phyloP scores from a whole-genome alignment of 2,113 vertebrate genomes.

The Octodon degus region DNA sequence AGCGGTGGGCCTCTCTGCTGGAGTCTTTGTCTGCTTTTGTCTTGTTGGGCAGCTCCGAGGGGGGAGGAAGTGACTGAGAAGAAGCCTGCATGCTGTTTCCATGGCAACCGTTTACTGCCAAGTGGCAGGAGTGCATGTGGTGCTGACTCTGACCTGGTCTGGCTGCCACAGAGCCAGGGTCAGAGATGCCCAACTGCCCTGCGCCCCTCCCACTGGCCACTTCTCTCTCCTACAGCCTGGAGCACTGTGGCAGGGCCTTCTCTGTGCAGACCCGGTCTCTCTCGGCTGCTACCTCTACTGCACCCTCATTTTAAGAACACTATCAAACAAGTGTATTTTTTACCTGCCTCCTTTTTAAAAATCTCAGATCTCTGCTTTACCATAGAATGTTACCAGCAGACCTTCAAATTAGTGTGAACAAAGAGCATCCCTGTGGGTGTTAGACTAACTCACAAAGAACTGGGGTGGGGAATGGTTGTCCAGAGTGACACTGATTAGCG shows the following conservation, averaged over 20 bases:
- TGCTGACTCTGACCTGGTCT: fast-evolving
- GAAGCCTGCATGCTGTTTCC: neutral
- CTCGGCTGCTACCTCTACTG: fast-evolving
- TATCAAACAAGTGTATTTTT: neutral
- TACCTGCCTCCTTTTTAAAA: neutral
- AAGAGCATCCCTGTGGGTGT: neutral
- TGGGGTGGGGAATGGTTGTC: neutral
- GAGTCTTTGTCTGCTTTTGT: neutral
- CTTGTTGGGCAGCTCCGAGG: fast-evolving
- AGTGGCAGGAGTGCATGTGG: neutral
- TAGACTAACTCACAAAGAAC: neutral
- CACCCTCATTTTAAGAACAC: neutral
- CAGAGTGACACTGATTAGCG: neutral
- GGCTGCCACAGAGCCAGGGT: fast-evolving
- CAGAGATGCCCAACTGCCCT: fast-evolving
- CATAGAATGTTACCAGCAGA: neutral
- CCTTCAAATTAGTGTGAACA: neutral
- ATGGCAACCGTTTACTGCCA: neutral
- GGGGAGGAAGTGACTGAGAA: neutral
- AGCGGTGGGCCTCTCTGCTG: fast-evolving
- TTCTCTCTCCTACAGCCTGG: fast-evolving
- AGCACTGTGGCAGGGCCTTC: neutral
- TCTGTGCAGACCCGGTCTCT: neutral
- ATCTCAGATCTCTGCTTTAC: neutral
- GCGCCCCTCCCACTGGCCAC: fast-evolving